Conservation (phyloP, 2,888 invertebrate species). For the Macaria notata region DNA sequence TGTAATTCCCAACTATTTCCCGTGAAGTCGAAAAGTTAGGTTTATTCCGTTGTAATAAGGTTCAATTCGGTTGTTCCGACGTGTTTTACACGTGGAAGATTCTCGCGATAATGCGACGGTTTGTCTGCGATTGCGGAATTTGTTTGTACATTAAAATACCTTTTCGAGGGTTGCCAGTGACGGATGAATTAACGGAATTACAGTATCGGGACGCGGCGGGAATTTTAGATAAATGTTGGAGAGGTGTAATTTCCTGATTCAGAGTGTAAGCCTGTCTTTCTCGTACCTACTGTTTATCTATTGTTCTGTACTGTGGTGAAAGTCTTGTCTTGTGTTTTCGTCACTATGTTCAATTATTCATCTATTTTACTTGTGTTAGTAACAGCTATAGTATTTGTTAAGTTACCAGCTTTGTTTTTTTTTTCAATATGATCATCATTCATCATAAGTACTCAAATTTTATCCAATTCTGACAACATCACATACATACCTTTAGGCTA, state of each 20-base stretch:
- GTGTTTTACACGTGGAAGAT: slow-evolving; percentile 31
- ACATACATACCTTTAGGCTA: too few relatives aligned
- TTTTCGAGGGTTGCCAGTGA: slow-evolving; percentile 28
- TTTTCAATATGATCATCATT: too few relatives aligned
- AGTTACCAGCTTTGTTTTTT: too few relatives aligned
- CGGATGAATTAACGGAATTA: slow-evolving; percentile 34
- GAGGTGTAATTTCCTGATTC: background rate
- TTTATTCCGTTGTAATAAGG: slow-evolving; percentile 11
- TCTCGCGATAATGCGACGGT: slow-evolving; percentile 32
- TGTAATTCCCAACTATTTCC: slow-evolving; percentile 4
- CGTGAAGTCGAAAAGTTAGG: background rate
- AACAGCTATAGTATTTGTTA: too few relatives aligned
- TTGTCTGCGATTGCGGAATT: slow-evolving; percentile 34
- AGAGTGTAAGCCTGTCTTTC: too few relatives aligned
- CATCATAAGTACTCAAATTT: too few relatives aligned
- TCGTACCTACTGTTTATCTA: too few relatives aligned
- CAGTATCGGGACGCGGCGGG: slow-evolving; percentile 20
- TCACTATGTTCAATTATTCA: too few relatives aligned
- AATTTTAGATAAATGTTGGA: slow-evolving; percentile 12
- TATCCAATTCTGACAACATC: too few relatives aligned
- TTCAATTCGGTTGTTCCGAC: slow-evolving; percentile 5
- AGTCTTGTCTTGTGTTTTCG: too few relatives aligned
- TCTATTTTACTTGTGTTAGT: too few relatives aligned
- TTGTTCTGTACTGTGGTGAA: too few relatives aligned
- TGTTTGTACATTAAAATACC: slow-evolving; percentile 39